Evolutionary conservation across 1,140 invertebrate species (phyloP).

Genomic region (Drosophila serrata): DNA sequence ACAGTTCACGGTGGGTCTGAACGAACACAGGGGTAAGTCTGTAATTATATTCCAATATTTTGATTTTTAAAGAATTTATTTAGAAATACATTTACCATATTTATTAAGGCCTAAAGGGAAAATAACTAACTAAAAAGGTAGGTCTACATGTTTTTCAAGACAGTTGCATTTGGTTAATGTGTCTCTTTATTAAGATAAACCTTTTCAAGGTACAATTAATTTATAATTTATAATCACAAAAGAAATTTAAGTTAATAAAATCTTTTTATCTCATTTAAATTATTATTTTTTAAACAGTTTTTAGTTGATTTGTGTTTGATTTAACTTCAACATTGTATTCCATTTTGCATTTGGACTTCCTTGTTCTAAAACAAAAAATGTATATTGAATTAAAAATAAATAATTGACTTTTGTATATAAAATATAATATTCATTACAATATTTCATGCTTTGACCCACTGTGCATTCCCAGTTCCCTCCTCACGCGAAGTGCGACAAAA

Average conservation of each 20-base stretch:
- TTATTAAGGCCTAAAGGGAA: neutral
- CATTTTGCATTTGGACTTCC: neutral
- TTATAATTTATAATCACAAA: neutral
- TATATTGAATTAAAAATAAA: neutral
- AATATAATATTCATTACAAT: neutral
- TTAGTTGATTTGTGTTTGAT: neutral
- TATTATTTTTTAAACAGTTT: neutral
- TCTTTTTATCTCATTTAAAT: neutral
- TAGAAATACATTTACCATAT: too few relatives aligned
- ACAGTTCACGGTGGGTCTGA: constrained; percentile 15
- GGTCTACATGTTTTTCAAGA: neutral
- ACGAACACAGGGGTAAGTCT: neutral
- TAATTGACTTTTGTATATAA: neutral
- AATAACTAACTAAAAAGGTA: neutral
- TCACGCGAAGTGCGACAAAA: constrained; percentile 30
- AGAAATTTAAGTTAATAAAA: neutral
- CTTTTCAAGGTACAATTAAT: neutral
- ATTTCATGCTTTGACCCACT: neutral
- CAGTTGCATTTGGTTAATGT: neutral
- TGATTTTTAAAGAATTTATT: too few relatives aligned
- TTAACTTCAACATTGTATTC: too few relatives aligned
- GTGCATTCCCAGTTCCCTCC: constrained; percentile 21
- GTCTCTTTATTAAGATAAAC: neutral
- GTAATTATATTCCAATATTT: neutral
- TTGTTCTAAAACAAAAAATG: neutral